Conservation (phyloP, 2,888 invertebrate genomes). For the Ichneumoninae sp. region DNA sequence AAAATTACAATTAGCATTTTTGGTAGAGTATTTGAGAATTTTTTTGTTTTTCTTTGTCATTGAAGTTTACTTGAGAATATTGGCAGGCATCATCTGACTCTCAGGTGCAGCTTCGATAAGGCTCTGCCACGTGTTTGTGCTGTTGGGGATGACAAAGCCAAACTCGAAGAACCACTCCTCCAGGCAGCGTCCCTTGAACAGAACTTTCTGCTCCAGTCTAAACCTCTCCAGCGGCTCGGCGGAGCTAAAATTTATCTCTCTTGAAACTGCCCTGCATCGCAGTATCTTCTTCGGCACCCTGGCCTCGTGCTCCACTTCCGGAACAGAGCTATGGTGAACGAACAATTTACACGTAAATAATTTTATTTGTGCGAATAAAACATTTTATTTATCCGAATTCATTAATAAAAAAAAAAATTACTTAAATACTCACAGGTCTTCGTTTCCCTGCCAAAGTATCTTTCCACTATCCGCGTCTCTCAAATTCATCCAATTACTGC, state of each 20-base stretch:
- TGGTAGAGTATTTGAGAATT: background rate
- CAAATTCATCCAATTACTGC: slow-evolving; percentile 98
- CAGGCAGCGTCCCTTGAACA: slow-evolving; percentile 94
- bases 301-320: slow-evolving; percentile 97
- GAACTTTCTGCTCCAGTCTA: slow-evolving; percentile 93
- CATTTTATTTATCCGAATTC: background rate
- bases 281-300: slow-evolving; percentile 98
- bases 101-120: slow-evolving; percentile 99
- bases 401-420: slow-evolving; percentile 7
- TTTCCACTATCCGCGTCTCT: slow-evolving; percentile 97
- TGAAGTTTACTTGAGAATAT: slow-evolving; percentile 93
- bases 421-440: slow-evolving; percentile 89
- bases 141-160: slow-evolving; percentile 99
- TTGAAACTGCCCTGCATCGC: slow-evolving; percentile 95
- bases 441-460: slow-evolving; percentile 98
- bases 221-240: slow-evolving; percentile 98
- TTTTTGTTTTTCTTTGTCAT: background rate
- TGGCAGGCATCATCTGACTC: slow-evolving; percentile 99
- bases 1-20: background rate
- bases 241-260: slow-evolving; percentile 96
- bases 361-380: background rate
- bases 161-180: slow-evolving; percentile 99
- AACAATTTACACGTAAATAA: background rate
- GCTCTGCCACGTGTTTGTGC: slow-evolving; percentile 99
- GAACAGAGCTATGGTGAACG: slow-evolving; percentile 86